A percentile compares a stretch with the other conserved stretches of the same genome.
Conservation (phyloP, 2,797 vertebrate species). For the Trachurus trachurus region DNA sequence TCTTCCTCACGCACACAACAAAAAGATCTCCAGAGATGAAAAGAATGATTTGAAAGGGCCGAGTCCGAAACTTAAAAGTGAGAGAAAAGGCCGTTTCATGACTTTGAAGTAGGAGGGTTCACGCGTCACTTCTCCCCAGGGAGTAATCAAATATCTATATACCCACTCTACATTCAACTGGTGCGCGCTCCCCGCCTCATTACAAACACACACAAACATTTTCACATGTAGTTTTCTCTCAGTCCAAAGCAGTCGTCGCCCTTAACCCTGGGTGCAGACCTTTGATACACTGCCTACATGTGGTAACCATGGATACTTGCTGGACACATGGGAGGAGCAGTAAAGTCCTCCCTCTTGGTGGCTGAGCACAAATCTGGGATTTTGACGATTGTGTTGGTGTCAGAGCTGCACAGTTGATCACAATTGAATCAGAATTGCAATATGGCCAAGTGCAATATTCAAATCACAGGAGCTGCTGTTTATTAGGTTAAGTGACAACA, state of each 20-base stretch:
- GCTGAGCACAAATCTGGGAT: not conserved
- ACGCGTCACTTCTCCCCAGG: slow-evolving; percentile 22
- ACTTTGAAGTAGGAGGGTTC: slow-evolving; percentile 43
- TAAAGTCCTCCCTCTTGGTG: not conserved
- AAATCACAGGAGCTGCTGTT: too few relatives aligned
- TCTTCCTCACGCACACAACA: slow-evolving; percentile 46
- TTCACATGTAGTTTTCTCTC: not conserved
- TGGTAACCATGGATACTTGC: slow-evolving; percentile 7
- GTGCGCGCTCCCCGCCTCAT: slow-evolving; percentile 13
- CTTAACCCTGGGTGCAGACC: not conserved
- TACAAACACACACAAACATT: slow-evolving; percentile 13
- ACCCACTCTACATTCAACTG: not conserved
- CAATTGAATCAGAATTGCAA: too few relatives aligned
- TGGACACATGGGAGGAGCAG: not conserved
- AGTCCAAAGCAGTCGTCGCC: not conserved
- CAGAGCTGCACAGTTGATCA: too few relatives aligned
- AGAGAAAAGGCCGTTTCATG: slow-evolving; percentile 15
- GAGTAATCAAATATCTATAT: slow-evolving; percentile 29
- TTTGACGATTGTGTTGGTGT: slow-evolving; percentile 3
- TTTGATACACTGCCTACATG: not conserved
- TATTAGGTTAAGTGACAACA: too few relatives aligned
- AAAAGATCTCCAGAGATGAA: slow-evolving; percentile 35
- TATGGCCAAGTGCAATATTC: too few relatives aligned
- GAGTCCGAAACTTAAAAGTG: slow-evolving; percentile 48
- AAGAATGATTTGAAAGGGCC: slow-evolving; percentile 18